Base-by-base conservation (phyloP, 30 jellyfish, hydroid and myxozoan species). In the Pelagia noctiluca region DNA sequence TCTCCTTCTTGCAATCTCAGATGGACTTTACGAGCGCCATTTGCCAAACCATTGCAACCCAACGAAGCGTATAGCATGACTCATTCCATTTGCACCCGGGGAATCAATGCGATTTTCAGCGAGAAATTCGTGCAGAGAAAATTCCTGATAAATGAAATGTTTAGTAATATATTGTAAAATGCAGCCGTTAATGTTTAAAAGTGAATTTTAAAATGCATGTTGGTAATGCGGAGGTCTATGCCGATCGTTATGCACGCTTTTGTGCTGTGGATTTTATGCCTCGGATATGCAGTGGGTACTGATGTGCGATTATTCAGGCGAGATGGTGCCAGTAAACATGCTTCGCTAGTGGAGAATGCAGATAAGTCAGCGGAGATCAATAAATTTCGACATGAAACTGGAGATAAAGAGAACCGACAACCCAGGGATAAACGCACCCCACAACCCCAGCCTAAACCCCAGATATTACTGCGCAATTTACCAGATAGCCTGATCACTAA, bases 41-140 rank as follows among this genome's bases (percentile, higher is more conserved):
- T 25, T 46, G 78, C 29, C 84, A 53, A 63, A 65, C 63, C 78
- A 64, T 66, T 42, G 37, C 46, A 65, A 80, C 72, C 75, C 91
- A 80, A n/a, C 74, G 62, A 80, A 53, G 91, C 91, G 91, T 66
- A 33, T 4, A 63, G 71, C 72, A 80, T 80, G 91, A 80, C 91
- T 80, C 91, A 80, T 80, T 80, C 76, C n/a, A 23, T 69, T 33
- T 48, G 49, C 37, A 50, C 75, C 71, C 34, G 38, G 71, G 84
- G 52, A 67, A 53, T 80, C 84, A 77, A 77, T 77, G 76, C 30
- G 52, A 75, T 30, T 75, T 34, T 13, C 18, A 29, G 63, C 66
- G 24, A 47, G 82, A 63, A 35, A 70, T n/a, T n/a, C n/a, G n/a
- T n/a, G n/a, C n/a, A 70, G 63, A 16, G 25, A 34, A 24, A 63